Conservation (phyloP, 2,888 invertebrate species). For the Nomada fabriciana region DNA sequence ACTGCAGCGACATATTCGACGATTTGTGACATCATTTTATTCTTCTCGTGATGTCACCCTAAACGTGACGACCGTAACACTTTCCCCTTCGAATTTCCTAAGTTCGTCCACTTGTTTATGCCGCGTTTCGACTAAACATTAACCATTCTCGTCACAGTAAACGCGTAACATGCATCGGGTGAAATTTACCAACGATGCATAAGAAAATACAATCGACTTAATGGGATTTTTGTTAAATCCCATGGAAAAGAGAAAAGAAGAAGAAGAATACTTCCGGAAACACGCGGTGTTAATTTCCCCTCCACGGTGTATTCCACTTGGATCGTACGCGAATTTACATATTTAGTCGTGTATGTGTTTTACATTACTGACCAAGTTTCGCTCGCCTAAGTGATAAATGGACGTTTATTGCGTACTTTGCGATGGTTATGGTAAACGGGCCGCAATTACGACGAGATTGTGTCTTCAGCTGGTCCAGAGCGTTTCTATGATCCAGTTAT, state of each 20-base stretch:
- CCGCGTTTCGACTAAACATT: not conserved
- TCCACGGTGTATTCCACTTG: too few relatives aligned
- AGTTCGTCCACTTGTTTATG: not conserved
- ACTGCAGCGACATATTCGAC: conserved; percentile 26
- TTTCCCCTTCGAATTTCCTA: conserved; percentile 42
- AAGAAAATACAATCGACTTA: not conserved
- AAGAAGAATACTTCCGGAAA: too few relatives aligned
- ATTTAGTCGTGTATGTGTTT: not conserved
- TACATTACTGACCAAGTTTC: conserved; percentile 9
- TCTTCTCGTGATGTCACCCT: conserved; percentile 61
- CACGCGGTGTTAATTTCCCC: too few relatives aligned
- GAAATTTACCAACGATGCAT: not conserved
- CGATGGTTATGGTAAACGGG: conserved; percentile 27
- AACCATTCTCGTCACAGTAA: conserved; percentile 1
- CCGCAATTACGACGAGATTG: conserved; percentile 48
- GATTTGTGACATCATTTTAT: conserved; percentile 51
- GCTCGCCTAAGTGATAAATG: conserved; percentile 21
- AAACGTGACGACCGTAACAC: conserved; percentile 54
- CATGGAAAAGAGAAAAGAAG: too few relatives aligned
- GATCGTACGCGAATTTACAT: too few relatives aligned
- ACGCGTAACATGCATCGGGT: not conserved
- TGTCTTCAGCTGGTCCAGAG: not conserved
- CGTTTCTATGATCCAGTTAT: conserved; percentile 1
- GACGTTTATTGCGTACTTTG: conserved; percentile 16
- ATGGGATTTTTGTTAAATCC: not conserved